A percentile compares a stretch with the other conserved stretches of the same genome.
phyloP scores from a whole-genome alignment of 2,888 invertebrate species.

The Macropis europaea region DNA sequence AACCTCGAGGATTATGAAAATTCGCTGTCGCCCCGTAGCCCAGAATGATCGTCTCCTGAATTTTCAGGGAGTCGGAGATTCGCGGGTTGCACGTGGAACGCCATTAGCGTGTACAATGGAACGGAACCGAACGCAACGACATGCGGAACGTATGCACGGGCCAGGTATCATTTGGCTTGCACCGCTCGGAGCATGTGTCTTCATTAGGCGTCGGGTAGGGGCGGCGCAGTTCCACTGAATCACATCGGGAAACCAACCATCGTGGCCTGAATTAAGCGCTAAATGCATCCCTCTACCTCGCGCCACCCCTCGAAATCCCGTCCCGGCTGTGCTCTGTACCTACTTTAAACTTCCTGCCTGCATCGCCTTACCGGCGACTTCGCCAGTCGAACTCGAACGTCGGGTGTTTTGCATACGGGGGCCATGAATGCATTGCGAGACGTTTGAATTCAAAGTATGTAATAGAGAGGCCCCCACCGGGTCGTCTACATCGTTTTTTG shows the following conservation, averaged over 20 bases:
- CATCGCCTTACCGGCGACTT: constrained; percentile 42
- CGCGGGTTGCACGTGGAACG: constrained; percentile 32
- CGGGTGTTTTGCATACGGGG: constrained; percentile 71
- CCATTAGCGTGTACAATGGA: constrained; percentile 70
- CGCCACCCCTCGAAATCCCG: constrained; percentile 15
- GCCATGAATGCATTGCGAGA: constrained; percentile 69
- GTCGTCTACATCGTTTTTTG: constrained; percentile 45
- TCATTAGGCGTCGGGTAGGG: constrained; percentile 70
- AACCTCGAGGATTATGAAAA: neutral
- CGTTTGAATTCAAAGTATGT: constrained; percentile 63
- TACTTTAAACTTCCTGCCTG: constrained; percentile 61
- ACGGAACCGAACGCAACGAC: constrained; percentile 68
- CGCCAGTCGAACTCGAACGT: constrained; percentile 51
- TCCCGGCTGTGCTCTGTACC: constrained; percentile 25
- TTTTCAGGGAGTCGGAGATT: constrained; percentile 34
- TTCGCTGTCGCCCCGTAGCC: constrained; percentile 20
- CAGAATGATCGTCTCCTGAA: constrained; percentile 20
- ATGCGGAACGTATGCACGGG: constrained; percentile 68
- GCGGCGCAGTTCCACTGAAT: constrained; percentile 70
- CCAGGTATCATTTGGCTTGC: constrained; percentile 72
- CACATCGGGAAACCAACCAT: constrained; percentile 70
- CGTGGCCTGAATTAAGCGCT: constrained; percentile 73
- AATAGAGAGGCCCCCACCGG: constrained; percentile 42
- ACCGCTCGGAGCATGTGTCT: constrained; percentile 71
- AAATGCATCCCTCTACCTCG: constrained; percentile 66